Evolutionary conservation across 1,140 invertebrate genomes (phyloP), one percentile per base, ranked within the genome.

Genomic region (Hypsibius dujardini): DNA sequence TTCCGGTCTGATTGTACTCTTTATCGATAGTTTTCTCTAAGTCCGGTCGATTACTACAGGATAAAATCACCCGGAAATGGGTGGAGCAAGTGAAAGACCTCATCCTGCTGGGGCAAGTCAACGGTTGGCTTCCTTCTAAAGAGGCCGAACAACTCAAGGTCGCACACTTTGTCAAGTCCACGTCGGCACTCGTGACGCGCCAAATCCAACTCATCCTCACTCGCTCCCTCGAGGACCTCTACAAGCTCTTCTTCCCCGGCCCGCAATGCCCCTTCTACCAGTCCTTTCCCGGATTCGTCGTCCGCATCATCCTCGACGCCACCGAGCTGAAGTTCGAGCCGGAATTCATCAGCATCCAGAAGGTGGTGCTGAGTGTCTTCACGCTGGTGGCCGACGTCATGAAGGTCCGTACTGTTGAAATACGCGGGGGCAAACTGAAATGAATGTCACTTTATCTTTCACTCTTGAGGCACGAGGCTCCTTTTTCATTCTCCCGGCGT

Each of bases 291-390:
- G 88, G 88, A 3, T 90, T 92, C 76, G 82, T 87, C 67, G 81
- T 92, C 70, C 84, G 86, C 50, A 77, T 91, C 12, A 80, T 84
- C 1, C 82, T 88, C 69, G 83, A 85, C 75, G 85, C 86, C 42
- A 84, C 85, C 15, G 79, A 82, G 0, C 85, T 92, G 59, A 81
- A 82, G 62, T 92, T 91, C 78, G 87, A 89, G 71, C 90, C 90
- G 1, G 83, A 85, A 0, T 90, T 92, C 74, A 85, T 85, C 67
- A 84, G 85, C 73, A 87, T 92, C 73, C 81, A 84, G 72, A 83
- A 86, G 72, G 83, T 85, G 71, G 79, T 92, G 1, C 78, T 88
- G n/a, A 82, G 84, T 47, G 79, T 90, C 45, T 59, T 73, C 28
- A 7, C 14, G 3, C 12, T 67, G 42, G 45, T 42, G 12, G 62